These are phyloP conservation scores for Cyclina sinensis DNA, from an alignment of 1,140 invertebrate genomes.

Conservation along the genomic window DNA sequence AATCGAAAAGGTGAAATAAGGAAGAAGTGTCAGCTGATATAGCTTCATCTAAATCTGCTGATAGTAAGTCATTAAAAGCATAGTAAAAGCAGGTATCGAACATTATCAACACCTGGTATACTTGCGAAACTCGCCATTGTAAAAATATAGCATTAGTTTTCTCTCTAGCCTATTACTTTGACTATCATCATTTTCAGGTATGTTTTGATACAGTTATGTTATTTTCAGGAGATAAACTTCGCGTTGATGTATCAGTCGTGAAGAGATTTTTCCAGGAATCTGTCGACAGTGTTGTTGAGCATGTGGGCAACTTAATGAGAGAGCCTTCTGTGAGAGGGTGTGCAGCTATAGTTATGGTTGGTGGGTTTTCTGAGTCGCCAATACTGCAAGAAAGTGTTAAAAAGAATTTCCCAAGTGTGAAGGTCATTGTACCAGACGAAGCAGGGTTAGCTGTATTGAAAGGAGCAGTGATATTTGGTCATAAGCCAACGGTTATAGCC, in stretches of 20 bases:
- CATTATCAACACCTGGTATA: too few relatives aligned
- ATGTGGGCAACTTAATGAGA: constrained; percentile 46
- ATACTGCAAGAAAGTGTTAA: constrained; percentile 51
- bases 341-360: constrained; percentile 63
- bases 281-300: constrained; percentile 50
- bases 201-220: too few relatives aligned
- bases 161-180: too few relatives aligned
- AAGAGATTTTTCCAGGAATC: constrained; percentile 54
- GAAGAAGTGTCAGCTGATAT: too few relatives aligned
- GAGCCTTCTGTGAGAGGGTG: constrained; percentile 40
- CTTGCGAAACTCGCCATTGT: too few relatives aligned
- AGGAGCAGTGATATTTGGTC: constrained; percentile 64
- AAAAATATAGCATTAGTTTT: too few relatives aligned
- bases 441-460: constrained; percentile 60
- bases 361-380: constrained; percentile 57
- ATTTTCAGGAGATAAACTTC: constrained; percentile 42
- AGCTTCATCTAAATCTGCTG: too few relatives aligned
- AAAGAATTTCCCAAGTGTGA: constrained; percentile 27
- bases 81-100: too few relatives aligned
- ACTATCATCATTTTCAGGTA: too few relatives aligned
- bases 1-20: too few relatives aligned
- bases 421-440: constrained; percentile 57
- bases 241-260: constrained; percentile 25
- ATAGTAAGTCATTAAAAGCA: too few relatives aligned
- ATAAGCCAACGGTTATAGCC: constrained; percentile 25